Evolutionary conservation across 64 coral and sea anemone genomes (phyloP).

Genomic region (Orbicella faveolata): DNA sequence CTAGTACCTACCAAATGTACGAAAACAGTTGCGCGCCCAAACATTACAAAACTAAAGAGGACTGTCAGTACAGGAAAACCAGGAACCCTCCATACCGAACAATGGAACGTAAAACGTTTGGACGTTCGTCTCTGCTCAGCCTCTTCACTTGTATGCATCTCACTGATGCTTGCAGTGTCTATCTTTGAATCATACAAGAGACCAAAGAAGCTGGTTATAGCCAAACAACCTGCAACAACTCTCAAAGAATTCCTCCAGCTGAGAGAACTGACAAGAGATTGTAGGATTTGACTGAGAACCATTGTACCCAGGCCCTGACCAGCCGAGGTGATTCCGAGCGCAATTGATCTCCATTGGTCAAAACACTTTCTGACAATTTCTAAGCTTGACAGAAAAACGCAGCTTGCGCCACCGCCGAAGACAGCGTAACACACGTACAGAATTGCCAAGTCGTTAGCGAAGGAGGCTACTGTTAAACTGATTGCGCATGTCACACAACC

Average conservation of each 20-base stretch:
- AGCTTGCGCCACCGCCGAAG: not conserved
- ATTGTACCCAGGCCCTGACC: constrained; percentile 20
- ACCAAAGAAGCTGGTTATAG: not conserved
- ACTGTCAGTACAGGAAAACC: not conserved
- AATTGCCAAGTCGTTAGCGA: constrained; percentile 9
- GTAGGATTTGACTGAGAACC: constrained; percentile 12
- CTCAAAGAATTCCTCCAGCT: constrained; percentile 9
- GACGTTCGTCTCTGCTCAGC: not conserved
- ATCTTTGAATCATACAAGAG: not conserved
- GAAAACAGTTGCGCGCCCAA: constrained; percentile 10
- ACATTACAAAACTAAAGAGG: not conserved
- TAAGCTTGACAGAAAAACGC: not conserved
- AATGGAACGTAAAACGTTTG: constrained; percentile 17
- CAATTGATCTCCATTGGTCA: constrained; percentile 14
- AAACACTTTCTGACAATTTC: not conserved
- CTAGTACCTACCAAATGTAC: constrained; percentile 19
- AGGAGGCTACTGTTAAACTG: constrained; percentile 20
- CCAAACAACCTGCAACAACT: not conserved
- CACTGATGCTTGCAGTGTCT: not conserved
- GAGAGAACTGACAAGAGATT: not conserved
- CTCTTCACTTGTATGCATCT: not conserved
- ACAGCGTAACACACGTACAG: constrained; percentile 34
- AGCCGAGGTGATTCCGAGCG: constrained; percentile 25
- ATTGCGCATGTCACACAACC: not conserved
- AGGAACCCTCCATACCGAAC: constrained; percentile 3